Evolutionary conservation across 2,113 vertebrate genomes (phyloP).

Genomic region (Falco punctatus): DNA sequence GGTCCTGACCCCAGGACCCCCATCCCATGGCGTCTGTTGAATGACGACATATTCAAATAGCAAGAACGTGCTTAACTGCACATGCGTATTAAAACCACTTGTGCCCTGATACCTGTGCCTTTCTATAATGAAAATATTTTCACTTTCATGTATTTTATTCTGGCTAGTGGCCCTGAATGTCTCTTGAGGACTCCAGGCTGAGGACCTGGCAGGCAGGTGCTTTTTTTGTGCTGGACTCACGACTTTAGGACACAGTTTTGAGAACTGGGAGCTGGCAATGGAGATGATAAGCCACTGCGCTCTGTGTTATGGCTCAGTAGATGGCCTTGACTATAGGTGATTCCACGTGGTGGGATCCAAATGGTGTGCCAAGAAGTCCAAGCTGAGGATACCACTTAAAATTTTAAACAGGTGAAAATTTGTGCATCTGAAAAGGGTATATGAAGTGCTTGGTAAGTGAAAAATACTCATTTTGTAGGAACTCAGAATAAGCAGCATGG

Average conservation of each 20-base stretch:
- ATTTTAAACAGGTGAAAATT: neutral
- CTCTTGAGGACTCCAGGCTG: neutral
- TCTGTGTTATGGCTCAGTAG: neutral
- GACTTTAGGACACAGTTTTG: neutral
- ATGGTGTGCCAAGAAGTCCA: neutral
- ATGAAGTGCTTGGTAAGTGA: neutral
- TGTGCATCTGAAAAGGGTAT: neutral
- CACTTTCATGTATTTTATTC: neutral
- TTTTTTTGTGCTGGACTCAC: neutral
- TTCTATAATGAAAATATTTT: neutral
- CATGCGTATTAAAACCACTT: accelerated
- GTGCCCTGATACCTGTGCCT: neutral
- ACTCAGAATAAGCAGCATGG: neutral
- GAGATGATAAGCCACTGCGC: neutral
- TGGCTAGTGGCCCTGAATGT: neutral
- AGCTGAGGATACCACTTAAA: neutral
- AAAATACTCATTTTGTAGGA: neutral
- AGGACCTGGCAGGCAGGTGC: neutral
- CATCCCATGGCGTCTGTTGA: neutral
- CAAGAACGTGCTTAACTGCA: neutral
- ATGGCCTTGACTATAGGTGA: neutral
- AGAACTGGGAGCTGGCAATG: neutral
- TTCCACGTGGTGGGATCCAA: neutral
- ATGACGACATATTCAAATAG: neutral
- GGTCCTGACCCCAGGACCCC: neutral